Evolutionary conservation across 2,113 vertebrate genomes (phyloP).

Genomic region (Onychostruthus taczanowskii): DNA sequence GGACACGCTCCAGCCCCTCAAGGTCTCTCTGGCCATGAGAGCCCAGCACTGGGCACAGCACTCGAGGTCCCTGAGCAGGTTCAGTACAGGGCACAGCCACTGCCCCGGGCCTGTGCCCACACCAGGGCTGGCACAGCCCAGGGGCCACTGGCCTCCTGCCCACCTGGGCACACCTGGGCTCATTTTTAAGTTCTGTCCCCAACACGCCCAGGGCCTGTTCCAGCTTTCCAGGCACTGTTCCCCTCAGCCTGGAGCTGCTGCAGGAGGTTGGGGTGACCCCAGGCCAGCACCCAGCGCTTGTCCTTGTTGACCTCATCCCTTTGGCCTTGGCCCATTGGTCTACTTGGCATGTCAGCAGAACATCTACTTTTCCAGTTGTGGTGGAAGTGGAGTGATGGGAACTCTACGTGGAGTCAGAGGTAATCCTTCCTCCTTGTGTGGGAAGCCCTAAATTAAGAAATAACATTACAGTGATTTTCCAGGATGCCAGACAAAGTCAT

Average conservation of each 20-base stretch:
- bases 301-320: neutral
- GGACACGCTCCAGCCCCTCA: fast-evolving
- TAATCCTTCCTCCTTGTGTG: neutral
- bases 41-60: neutral
- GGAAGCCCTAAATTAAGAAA: constrained; percentile 16
- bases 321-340: neutral
- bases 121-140: neutral
- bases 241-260: neutral
- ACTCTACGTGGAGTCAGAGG: neutral
- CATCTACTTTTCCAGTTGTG: neutral
- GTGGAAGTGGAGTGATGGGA: neutral
- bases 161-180: neutral
- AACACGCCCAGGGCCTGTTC: neutral
- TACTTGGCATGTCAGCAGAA: fast-evolving
- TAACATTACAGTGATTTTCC: constrained; percentile 28
- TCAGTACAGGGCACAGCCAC: neutral
- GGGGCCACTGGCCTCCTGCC: neutral
- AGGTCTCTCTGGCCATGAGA: neutral
- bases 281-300: neutral
- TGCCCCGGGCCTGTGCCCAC: neutral
- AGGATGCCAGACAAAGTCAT: neutral
- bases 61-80: fast-evolving
- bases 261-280: neutral
- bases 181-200: neutral
- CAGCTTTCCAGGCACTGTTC: neutral